These are phyloP conservation scores for Trachops cirrhosus DNA, from an alignment of 2,797 vertebrate species.

Conservation along the genomic window DNA sequence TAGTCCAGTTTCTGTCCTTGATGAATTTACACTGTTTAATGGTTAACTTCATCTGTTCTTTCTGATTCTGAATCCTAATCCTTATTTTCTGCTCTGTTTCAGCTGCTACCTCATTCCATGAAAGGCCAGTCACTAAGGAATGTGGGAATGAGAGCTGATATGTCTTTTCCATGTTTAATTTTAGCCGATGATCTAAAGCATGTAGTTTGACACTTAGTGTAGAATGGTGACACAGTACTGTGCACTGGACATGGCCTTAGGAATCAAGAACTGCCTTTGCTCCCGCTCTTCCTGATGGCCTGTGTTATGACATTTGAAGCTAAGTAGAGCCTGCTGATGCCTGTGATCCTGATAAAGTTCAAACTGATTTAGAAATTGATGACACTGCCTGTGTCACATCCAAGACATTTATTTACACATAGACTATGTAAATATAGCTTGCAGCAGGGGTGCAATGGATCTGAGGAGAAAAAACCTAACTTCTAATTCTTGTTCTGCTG, in stretches of 20 bases:
- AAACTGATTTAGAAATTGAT: conserved; percentile 21
- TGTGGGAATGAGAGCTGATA: not conserved
- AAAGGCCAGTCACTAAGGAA: not conserved
- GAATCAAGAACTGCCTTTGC: not conserved
- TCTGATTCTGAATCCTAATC: conserved; percentile 8
- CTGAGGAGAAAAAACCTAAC: not conserved
- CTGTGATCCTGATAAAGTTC: not conserved
- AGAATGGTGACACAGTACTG: not conserved
- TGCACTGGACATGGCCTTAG: not conserved
- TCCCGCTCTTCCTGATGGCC: not conserved
- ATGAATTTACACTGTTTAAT: not conserved
- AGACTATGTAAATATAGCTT: conserved; percentile 3
- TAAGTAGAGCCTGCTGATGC: not conserved
- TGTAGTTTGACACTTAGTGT: conserved; percentile 13
- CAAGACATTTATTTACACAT: conserved; percentile 34
- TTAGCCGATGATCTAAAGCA: conserved; percentile 48
- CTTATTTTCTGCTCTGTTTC: not conserved
- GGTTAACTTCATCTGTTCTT: not conserved
- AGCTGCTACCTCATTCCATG: not conserved
- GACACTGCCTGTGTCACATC: not conserved
- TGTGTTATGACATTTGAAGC: conserved; percentile 25
- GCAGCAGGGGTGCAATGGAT: not conserved
- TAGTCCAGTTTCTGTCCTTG: not conserved
- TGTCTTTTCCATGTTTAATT: conserved; percentile 43
- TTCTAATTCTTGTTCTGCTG: conserved; percentile 28